Evolutionary conservation across 1,140 invertebrate genomes (phyloP), one percentile per base, ranked within the genome.

Genomic region (Cydia pomonella): DNA sequence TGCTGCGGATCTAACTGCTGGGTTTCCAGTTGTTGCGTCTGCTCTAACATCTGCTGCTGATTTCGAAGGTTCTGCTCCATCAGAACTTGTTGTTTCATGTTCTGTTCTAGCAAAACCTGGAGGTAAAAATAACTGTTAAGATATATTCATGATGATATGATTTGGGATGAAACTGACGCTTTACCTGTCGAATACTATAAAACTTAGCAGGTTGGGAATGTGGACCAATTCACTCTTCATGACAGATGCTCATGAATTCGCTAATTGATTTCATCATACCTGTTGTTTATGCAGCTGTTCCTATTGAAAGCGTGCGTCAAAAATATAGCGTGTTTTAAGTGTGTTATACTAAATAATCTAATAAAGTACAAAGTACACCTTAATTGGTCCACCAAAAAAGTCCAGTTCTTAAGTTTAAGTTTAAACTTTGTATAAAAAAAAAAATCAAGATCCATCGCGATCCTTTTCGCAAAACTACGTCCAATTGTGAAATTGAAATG

Each of bases 21-120:
- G 64, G 16, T 69, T 27, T 69, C 64, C 18, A 69, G 27, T 75
- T 89, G 92, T 69, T 89, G 88, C 21, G 89, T 85, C 72, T 87
- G 88, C 27, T 93, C 88, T 33, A 91, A 9, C 64, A 69, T 69
- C 16, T 69, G 64, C 33, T 69, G 64, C 64, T 69, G 64, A 18
- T 33, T 69, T 4, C 64, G 78, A 4, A 83, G 79, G 69, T 80
- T 88, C 82, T 93, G 88, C 21, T 92, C 82, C 16, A 86, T 84
- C 64, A 88, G 93, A 0, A 85, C 82, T 75, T 93, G 93, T 66
- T 93, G 90, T 29, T 90, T 87, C 69, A 92, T 88, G 18, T 75
- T 76, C 50, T 74, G 82, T 27, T 84, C 74, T 76, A 81, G 75
- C 44, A 75, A 80, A 21, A 84, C 79, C 69, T 78, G 82, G 29